Base-by-base conservation (phyloP, 2,888 invertebrate species). In the Eucriotettix oculatus region DNA sequence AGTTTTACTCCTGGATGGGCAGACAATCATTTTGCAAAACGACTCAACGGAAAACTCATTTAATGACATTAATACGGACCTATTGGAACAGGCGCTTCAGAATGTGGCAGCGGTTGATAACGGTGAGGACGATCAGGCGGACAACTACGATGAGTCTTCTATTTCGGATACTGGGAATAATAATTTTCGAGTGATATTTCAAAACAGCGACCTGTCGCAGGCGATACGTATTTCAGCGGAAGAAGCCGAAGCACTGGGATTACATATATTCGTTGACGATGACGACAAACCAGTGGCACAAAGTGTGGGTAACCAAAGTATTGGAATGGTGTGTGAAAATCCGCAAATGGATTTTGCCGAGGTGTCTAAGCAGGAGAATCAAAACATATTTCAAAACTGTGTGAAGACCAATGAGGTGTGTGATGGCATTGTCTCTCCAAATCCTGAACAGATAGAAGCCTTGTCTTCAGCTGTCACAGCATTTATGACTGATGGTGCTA, bases 211-310 rank as follows among this genome's bases (percentile, higher is more conserved):
- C 48, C 48, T 48, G 48, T 66, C 71, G 1, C 71, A 72, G 55
- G 69, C 73, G 3, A 71, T 74, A 62, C 72, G 72, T 12, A 61
- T 74, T 11, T 72, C 73, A 3, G 69, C 70, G 1, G 73, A 69
- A 57, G 73, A 73, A 63, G 73, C 73, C 1, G 69, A 69, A 5
- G 72, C 72, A 42, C 66, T 74, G 60, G 72, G 73, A 57, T 66
- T 73, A 67, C 69, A 70, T 62, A 71, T 73, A 58, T 69, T 70
- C 62, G 68, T 71, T 56, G 70, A 69, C 54, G 53, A 14, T 16
- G 60, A 58, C 42, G 42, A 54, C n/a, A 53, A 61, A 61, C 16
- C 16, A 16, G 17, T 54, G 29, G 17, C 17, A 17, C 29, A 29
- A 29, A 29, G 29, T 29, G 29, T 29, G 29, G 29, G 29, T 29